phyloP scores from a whole-genome alignment of 2,113 vertebrate species.

The Herpailurus yagouaroundi region DNA sequence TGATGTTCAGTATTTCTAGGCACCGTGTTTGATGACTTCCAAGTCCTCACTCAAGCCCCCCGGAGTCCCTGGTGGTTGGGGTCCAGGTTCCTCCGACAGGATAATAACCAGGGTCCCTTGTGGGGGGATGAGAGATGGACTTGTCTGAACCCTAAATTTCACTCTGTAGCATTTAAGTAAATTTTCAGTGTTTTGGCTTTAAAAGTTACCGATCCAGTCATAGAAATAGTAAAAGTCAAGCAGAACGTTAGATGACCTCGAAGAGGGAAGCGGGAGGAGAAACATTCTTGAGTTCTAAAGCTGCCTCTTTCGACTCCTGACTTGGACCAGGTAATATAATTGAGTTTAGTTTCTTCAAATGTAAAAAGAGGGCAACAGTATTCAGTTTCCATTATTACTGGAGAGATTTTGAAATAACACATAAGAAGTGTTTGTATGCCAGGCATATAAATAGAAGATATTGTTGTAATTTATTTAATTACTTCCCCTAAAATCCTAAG shows the following conservation, averaged over 20 bases:
- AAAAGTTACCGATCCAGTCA: neutral
- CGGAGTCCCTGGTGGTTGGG: neutral
- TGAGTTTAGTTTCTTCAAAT: neutral
- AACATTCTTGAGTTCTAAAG: neutral
- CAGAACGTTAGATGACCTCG: neutral
- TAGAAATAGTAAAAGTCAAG: neutral
- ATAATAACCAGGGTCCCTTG: neutral
- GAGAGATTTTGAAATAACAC: neutral
- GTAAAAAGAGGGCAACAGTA: neutral
- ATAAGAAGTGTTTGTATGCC: neutral
- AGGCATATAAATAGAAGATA: neutral
- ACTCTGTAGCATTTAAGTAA: neutral
- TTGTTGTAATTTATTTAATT: neutral
- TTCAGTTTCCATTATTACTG: neutral
- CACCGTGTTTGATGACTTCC: neutral
- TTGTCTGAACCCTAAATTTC: neutral
- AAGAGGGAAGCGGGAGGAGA: neutral
- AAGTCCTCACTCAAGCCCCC: neutral
- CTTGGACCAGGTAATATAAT: neutral
- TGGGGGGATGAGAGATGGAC: neutral
- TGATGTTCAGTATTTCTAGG: neutral
- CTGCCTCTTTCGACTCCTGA: neutral
- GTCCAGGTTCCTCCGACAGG: neutral
- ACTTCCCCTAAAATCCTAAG: constrained; percentile 8
- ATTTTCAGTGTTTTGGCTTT: neutral